Percentiles rank a stretch among this genome's conserved stretches.
Evolutionary conservation across 2,113 vertebrate species (phyloP).

Genomic region (Sarotherodon lohbergeri): DNA sequence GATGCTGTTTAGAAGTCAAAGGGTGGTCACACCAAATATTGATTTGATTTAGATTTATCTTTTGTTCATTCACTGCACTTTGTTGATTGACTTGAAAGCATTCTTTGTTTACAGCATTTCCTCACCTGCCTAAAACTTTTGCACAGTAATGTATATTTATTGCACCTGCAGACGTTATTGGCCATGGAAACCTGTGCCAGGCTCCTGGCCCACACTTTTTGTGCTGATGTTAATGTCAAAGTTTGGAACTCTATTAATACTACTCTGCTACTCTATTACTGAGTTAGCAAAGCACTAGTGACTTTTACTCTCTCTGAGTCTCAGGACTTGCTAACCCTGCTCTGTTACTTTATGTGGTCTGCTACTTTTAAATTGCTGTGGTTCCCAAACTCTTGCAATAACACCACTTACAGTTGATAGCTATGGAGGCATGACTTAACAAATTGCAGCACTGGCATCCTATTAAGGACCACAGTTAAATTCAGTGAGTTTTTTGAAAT

Average conservation of each 20-base stretch:
- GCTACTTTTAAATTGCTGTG: not conserved
- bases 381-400: not conserved
- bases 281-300: not conserved
- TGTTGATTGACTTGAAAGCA: not conserved
- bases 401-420: not conserved
- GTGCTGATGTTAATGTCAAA: not conserved
- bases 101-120: not conserved
- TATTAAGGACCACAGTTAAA: not conserved
- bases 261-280: not conserved
- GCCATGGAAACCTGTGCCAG: not conserved
- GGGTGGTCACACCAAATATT: not conserved
- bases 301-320: not conserved
- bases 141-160: not conserved
- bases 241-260: not conserved
- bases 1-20: not conserved
- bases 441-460: not conserved
- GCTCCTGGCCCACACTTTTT: not conserved
- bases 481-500: not conserved
- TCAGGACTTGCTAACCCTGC: not conserved
- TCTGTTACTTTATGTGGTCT: not conserved
- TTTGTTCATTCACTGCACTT: not conserved
- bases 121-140: not conserved
- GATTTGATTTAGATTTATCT: not conserved
- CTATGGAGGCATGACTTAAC: not conserved
- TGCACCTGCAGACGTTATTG: not conserved